Base-by-base conservation (phyloP, 2,113 vertebrate genomes). In the Pseudonaja textilis region DNA sequence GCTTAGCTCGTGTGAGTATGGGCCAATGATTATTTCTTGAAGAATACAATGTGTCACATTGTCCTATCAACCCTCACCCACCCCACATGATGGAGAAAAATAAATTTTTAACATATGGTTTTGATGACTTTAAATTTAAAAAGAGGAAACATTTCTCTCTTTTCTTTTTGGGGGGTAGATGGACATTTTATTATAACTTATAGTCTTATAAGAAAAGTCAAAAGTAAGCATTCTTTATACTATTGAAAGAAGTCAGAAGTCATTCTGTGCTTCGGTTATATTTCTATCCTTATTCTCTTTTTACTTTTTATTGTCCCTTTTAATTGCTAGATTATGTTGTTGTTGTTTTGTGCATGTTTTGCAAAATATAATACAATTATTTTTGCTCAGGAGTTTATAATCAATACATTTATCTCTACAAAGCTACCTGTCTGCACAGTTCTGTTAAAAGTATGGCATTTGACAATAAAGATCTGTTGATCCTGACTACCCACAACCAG, bases 381-480 rank as follows among this genome's bases (percentile, higher is more conserved):
- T 81, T 81, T 81, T 81, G 18, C 69, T 22, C 69, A 39, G 6
- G 69, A 39, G 34, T 81, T 81, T 81, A 39, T 81, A 81, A 81
- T 39, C n/a, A 81, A 20, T 81, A 22, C 34, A 39, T 81, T 22
- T 20, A 81, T 39, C 69, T 81, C 18, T 81, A 20, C 34, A 20
- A 9, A 39, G 16, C 20, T 81, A 81, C 3, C 18, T 81, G 18
- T 81, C 34, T 81, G 69, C 5, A 81, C 34, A 39, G 20, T 7
- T 34, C n/a, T 81, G 16, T 39, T 81, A 81, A 81, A 39, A 81
- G n/a, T 39, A 39, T 81, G 34, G n/a, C 18, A 81, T 81, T 81
- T 81, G 69, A 34, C 6, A 22, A 81, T 39, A 22, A 81, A 81
- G 91, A 91, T 92, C 18, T 91, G 56, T 85, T 93, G 74, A 81